phyloP scores from a whole-genome alignment of 2,113 vertebrate genomes.

The Zeus faber region DNA sequence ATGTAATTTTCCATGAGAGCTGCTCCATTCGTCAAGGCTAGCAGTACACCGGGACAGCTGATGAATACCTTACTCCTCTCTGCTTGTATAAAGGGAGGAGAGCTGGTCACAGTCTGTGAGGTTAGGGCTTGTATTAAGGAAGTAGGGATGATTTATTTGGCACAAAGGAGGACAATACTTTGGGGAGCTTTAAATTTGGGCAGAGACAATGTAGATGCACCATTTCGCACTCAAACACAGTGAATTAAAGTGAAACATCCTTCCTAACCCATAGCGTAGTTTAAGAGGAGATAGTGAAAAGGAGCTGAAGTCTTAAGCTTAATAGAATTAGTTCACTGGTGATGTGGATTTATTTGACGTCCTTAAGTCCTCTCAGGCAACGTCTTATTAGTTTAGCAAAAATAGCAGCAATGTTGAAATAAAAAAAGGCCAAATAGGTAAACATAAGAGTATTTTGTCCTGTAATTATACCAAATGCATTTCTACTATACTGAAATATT shows the following conservation, averaged over 20 bases:
- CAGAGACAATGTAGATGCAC: slow-evolving; percentile 34
- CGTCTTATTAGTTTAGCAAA: not conserved
- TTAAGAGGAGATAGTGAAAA: not conserved
- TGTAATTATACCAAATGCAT: not conserved
- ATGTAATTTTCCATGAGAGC: slow-evolving; percentile 70
- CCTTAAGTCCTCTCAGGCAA: too few species aligned
- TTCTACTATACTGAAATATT: not conserved
- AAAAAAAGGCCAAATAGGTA: not conserved
- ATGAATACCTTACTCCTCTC: slow-evolving; percentile 59
- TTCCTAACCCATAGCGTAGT: slow-evolving; percentile 10
- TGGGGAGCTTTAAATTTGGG: slow-evolving; percentile 54
- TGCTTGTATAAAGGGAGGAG: slow-evolving; percentile 67
- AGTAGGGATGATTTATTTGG: slow-evolving; percentile 63
- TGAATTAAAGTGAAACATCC: slow-evolving; percentile 32
- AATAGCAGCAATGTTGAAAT: not conserved
- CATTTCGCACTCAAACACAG: slow-evolving; percentile 29
- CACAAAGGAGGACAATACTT: slow-evolving; percentile 44
- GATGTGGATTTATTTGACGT: not conserved
- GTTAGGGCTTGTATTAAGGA: slow-evolving; percentile 53
- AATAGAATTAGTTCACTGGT: not conserved
- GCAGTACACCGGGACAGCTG: slow-evolving; percentile 54
- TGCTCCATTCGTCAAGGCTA: slow-evolving; percentile 68
- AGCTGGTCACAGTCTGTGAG: slow-evolving; percentile 52
- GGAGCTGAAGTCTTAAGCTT: not conserved
- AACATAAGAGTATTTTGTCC: not conserved